Conservation (phyloP, 1,140 invertebrate genomes). For the Aphis gossypii region DNA sequence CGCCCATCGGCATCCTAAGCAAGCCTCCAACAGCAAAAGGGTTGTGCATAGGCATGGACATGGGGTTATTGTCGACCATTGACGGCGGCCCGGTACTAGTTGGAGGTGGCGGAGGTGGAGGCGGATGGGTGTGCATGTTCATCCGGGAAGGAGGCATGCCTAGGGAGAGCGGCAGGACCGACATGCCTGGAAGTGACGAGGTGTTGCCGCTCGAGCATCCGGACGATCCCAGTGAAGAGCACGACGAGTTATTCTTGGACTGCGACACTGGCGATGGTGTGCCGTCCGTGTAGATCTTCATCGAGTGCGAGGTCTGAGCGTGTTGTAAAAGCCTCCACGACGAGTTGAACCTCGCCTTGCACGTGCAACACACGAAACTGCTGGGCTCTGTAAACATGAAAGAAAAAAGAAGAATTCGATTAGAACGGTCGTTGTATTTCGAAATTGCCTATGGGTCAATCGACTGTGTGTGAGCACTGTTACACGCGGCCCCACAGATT, state of each 20-base stretch:
- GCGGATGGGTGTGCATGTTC: slow-evolving; percentile 58
- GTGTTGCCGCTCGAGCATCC: slow-evolving; percentile 64
- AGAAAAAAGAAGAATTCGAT: slow-evolving; percentile 61
- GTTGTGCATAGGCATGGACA: slow-evolving; percentile 66
- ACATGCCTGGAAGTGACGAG: slow-evolving; percentile 63
- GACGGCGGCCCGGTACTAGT: slow-evolving; percentile 63
- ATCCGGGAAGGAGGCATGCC: slow-evolving; percentile 59
- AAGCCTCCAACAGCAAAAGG: slow-evolving; percentile 74
- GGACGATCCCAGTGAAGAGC: slow-evolving; percentile 59
- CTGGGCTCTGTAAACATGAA: slow-evolving; percentile 86
- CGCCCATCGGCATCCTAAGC: slow-evolving; percentile 70
- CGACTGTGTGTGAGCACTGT: not conserved
- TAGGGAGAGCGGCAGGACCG: slow-evolving; percentile 65
- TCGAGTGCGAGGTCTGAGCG: slow-evolving; percentile 90
- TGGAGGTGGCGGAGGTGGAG: slow-evolving; percentile 65
- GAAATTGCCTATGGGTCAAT: slow-evolving; percentile 40
- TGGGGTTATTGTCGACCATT: slow-evolving; percentile 62
- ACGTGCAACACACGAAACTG: slow-evolving; percentile 93
- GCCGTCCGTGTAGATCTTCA: slow-evolving; percentile 87
- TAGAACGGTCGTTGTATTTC: not conserved
- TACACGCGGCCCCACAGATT: not conserved
- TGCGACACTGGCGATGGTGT: slow-evolving; percentile 64
- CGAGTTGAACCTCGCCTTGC: slow-evolving; percentile 86
- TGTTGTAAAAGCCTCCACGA: slow-evolving; percentile 95
- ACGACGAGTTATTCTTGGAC: slow-evolving; percentile 64